Conservation (phyloP, 1,140 invertebrate species). For the Babylonia areolata region DNA sequence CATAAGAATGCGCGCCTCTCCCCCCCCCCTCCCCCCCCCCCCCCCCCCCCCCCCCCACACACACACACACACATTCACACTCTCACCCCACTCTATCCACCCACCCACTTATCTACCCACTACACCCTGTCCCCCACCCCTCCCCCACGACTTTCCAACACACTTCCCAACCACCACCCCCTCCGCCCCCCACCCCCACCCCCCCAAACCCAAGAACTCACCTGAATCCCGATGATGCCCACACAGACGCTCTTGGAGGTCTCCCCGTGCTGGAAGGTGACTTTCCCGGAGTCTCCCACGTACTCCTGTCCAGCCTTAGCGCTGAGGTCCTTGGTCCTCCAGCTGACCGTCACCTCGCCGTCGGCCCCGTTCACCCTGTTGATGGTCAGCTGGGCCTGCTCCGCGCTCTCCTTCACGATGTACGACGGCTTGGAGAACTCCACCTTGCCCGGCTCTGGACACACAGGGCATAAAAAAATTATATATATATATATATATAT, state of each 20-base stretch:
- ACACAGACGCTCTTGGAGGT: conserved; percentile 78
- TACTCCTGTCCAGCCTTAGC: conserved; percentile 80
- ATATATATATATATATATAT: too few relatives aligned
- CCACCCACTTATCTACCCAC: not conserved
- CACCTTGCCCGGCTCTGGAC: conserved; percentile 47
- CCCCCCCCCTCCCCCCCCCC: not conserved
- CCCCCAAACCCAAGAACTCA: conserved; percentile 24
- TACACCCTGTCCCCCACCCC: not conserved
- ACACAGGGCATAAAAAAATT: too few relatives aligned
- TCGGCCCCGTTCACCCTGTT: conserved; percentile 80
- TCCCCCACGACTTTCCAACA: not conserved
- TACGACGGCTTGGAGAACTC: conserved; percentile 80
- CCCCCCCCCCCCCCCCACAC: not conserved
- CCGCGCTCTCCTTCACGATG: conserved; percentile 81
- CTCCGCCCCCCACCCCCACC: not conserved
- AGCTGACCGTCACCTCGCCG: conserved; percentile 79
- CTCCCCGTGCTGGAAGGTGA: conserved; percentile 81
- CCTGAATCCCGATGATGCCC: conserved; percentile 74
- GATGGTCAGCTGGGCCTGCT: conserved; percentile 78
- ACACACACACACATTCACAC: not conserved
- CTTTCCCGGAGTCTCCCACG: conserved; percentile 75
- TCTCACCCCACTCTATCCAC: too few relatives aligned
- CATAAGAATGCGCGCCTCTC: not conserved
- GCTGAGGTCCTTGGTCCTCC: conserved; percentile 80
- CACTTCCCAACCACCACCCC: not conserved